Evolutionary conservation across 1,140 invertebrate species (phyloP).

Genomic region (Ditylenchus dipsaci): DNA sequence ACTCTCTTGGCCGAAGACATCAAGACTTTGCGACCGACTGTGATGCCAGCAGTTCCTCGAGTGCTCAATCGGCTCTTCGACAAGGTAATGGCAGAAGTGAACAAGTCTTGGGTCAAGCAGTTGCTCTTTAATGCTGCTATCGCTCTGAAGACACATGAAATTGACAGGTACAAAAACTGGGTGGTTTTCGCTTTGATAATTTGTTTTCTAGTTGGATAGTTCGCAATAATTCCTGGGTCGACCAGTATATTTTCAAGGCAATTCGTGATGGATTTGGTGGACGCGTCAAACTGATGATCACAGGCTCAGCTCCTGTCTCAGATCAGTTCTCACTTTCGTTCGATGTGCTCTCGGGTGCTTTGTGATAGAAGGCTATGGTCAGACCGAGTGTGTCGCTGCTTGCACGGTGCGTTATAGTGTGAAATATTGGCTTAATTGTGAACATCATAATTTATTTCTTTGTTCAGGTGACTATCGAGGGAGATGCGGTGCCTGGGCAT

Average conservation of each 20-base stretch:
- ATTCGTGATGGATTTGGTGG: conserved; percentile 71
- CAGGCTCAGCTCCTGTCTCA: conserved; percentile 86
- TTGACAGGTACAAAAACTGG: conserved; percentile 34
- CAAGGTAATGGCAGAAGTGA: conserved; percentile 61
- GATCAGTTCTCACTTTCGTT: conserved; percentile 88
- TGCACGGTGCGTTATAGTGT: conserved; percentile 9
- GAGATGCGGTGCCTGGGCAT: conserved; percentile 52
- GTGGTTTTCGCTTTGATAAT: background rate
- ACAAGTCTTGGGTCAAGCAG: conserved; percentile 51
- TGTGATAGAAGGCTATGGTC: conserved; percentile 75
- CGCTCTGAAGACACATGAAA: conserved; percentile 41
- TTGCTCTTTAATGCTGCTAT: conserved; percentile 48
- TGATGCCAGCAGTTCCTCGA: conserved; percentile 87
- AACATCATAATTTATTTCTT: background rate
- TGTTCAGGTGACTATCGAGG: conserved; percentile 51
- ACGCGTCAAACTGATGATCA: conserved; percentile 79
- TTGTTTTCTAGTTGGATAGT: conserved; percentile 45
- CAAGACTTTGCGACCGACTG: conserved; percentile 80
- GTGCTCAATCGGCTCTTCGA: conserved; percentile 89
- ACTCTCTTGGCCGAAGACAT: conserved; percentile 82
- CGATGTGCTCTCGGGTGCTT: conserved; percentile 85
- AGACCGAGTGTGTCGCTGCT: conserved; percentile 84
- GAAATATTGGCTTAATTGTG: background rate
- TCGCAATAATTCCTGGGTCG: conserved; percentile 47
- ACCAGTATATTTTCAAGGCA: conserved; percentile 56